Evolutionary conservation across 2,113 vertebrate genomes (phyloP), one percentile per base, ranked within the genome.

Genomic region (Stigmatopora nigra): DNA sequence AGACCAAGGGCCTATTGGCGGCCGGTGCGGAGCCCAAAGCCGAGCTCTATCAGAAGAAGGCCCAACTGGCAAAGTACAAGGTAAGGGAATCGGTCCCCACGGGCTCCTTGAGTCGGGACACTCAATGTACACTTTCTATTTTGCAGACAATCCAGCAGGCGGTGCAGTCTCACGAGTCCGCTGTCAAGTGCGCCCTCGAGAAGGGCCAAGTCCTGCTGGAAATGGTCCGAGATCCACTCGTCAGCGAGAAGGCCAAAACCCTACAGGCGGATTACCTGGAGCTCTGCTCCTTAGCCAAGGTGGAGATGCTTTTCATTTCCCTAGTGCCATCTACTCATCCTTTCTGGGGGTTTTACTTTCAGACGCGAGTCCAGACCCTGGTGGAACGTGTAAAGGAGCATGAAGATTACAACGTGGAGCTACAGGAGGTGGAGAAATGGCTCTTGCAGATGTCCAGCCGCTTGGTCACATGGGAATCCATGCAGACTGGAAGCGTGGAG

Each of bases 1-100:
- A 98, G 46, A 92, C 92, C 73, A 91, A 90, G 69, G 84, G 78
- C 19, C 72, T 94, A 61, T 84, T 99, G 20, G 84, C 80, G 1
- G 66, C 79, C 38, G 87, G 91, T 1, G 88, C 91, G 0, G 94
- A 98, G 61, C 92, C 93, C 61, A 99, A 96, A 88, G 92, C 91
- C 48, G 96, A 99, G 69, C 91, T 99, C 5, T 98, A 95, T 80
- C 95, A 99, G 85, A 98, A 98, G 71, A 99, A 97, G 82, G 95
- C 95, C 13, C 96, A 99, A 46, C 81, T 99, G 7, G 93, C 94
- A 3, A 99, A 97, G 85, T 98, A 98, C 66, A 99, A 99, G 94
- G 97, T 97, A 69, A 68, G 11, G 35, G 3, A 47, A 56, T 41
- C 38, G 38, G 38, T 41, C 38, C 38, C 38, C 3, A 3, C 25